Base-by-base conservation (phyloP, 2,888 invertebrate genomes). In the Pristionchus arcanus region DNA sequence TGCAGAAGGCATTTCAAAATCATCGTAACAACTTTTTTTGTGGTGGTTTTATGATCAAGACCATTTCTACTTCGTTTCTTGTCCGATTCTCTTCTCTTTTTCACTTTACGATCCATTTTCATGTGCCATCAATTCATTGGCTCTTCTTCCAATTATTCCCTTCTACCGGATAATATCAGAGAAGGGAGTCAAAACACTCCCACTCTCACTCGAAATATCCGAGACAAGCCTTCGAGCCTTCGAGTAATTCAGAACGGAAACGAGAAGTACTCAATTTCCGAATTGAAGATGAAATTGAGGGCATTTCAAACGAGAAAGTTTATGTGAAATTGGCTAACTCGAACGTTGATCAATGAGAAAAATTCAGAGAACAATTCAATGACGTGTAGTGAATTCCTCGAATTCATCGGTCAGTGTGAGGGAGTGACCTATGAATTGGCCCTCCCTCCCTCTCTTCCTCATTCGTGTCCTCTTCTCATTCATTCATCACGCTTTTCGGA, bases 201-300 rank as follows among this genome's bases (percentile, higher is more conserved):
- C 16, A 71, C 68, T 71, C 66, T 66, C 68, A 71, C 68, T 71
- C 31, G 31, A 71, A 71, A 71, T 71, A 71, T 71, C 68, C 66
- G 31, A 28, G 31, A 71, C 31, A 34, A 71, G 9, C 63, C 13
- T 31, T 71, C 34, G 68, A 71, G 9, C 63, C 13, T 31, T 71
- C 34, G 68, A 28, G 68, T 71, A 71, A 71, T 71, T 71, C 68
- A 31, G 16, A 71, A 34, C 28, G 68, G 31, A 71, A 28, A 28
- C 28, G 28, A 71, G 34, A 28, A 31, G 28, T 28, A 71, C 31
- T 34, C 68, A 71, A 71, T 71, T 71, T 71, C 68, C 68, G 68
- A 71, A 34, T 71, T 71, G 68, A 28, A 2, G 1, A 28, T 68
- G 68, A 68, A 31, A 68, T 7, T 28, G 15, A 28, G 63, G 68